A percentile compares a stretch with the other conserved stretches of the same genome.
Conservation (phyloP, 2,888 invertebrate genomes). For the Chorisops tibialis region DNA sequence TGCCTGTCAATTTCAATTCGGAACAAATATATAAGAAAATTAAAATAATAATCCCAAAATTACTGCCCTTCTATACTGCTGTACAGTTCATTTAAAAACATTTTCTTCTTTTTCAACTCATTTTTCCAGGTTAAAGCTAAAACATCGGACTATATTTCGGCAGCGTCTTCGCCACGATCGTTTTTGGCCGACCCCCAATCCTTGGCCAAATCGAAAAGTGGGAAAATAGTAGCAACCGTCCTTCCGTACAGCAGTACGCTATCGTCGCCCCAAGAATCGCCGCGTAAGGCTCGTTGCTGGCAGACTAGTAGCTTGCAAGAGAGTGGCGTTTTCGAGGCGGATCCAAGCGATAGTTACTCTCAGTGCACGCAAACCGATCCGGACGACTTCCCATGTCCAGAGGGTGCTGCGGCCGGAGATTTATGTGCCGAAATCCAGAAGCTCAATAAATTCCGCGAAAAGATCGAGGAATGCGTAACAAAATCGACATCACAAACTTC, state of each 20-base stretch:
- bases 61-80: background rate
- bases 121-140: constrained; percentile 42
- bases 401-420: constrained; percentile 52
- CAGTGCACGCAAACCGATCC: constrained; percentile 57
- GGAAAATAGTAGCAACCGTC: constrained; percentile 63
- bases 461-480: constrained; percentile 58
- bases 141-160: constrained; percentile 42
- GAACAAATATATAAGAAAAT: background rate
- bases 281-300: constrained; percentile 40
- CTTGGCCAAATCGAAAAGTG: constrained; percentile 32
- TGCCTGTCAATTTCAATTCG: background rate
- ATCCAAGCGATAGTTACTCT: constrained; percentile 18
- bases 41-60: background rate
- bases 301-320: constrained; percentile 61
- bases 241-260: constrained; percentile 57
- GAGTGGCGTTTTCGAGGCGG: constrained; percentile 70
- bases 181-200: constrained; percentile 4
- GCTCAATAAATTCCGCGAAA: constrained; percentile 62
- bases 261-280: constrained; percentile 53
- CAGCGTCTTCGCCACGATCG: constrained; percentile 38
- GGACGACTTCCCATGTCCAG: constrained; percentile 48
- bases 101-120: background rate
- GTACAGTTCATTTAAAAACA: background rate
- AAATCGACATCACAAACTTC: constrained; percentile 26
- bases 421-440: constrained; percentile 62